Conservation (phyloP, 2,113 vertebrate species). For the Apus apus region DNA sequence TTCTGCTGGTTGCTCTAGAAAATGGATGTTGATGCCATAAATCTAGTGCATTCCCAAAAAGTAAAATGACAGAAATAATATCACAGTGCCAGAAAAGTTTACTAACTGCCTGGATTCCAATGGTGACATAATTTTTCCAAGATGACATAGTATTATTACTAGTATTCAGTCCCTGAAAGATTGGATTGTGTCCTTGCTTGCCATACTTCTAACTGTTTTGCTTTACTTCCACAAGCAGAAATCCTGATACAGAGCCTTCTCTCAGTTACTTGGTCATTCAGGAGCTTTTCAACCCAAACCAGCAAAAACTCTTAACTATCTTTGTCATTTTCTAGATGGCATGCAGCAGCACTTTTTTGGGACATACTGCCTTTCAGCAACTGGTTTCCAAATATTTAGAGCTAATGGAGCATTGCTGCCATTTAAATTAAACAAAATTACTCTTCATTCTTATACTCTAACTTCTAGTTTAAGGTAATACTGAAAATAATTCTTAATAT, state of each 20-base stretch:
- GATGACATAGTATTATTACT: background rate
- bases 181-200: background rate
- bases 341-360: background rate
- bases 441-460: background rate
- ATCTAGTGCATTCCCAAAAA: conserved; percentile 3
- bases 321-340: background rate
- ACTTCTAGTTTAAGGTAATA: background rate
- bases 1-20: conserved; percentile 7
- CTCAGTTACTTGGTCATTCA: background rate
- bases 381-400: background rate
- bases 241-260: background rate
- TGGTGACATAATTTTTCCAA: conserved; percentile 26
- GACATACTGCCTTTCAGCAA: background rate
- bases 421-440: background rate
- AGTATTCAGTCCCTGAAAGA: background rate
- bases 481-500: background rate
- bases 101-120: conserved; percentile 1
- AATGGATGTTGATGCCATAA: background rate
- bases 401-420: background rate
- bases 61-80: background rate
- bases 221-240: background rate
- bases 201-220: background rate
- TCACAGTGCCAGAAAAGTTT: conserved; percentile 27
- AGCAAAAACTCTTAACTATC: background rate
- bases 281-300: background rate